phyloP scores from a whole-genome alignment of 1,140 invertebrate species.

The Drosophila elegans region DNA sequence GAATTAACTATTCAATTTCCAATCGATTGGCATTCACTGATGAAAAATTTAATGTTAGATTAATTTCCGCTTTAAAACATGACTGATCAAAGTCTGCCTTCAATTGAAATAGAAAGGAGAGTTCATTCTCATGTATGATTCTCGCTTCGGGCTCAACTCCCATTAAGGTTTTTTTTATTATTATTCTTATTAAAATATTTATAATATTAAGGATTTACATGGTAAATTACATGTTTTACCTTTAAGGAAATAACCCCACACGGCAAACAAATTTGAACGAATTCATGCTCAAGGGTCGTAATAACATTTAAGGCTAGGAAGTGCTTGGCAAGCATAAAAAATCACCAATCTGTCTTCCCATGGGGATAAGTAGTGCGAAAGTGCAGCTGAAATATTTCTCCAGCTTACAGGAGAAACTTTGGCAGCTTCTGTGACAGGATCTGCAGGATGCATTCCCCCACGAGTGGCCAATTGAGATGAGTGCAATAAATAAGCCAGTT shows the following conservation, averaged over 20 bases:
- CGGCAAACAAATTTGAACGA: no score
- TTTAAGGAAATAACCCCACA: no score
- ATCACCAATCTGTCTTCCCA: background rate
- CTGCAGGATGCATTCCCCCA: slow-evolving; percentile 31
- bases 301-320: background rate
- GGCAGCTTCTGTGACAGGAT: background rate
- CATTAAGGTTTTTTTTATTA: slow-evolving; percentile 40
- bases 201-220: no score
- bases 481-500: slow-evolving; percentile 69
- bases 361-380: background rate
- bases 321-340: background rate
- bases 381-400: slow-evolving; percentile 4
- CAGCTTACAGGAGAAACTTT: background rate
- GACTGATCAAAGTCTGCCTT: no score
- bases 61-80: no score
- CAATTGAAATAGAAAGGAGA: no score
- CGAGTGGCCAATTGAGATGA: slow-evolving; percentile 46
- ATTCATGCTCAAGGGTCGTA: no score
- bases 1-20: no score
- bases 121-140: slow-evolving; percentile 64
- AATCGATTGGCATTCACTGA: no score
- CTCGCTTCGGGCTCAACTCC: slow-evolving; percentile 92
- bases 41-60: no score
- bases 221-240: no score
- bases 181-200: no score